These are phyloP conservation scores for Xestia rhomboidea DNA, from an alignment of 2,888 invertebrate genomes.

Conservation along the genomic window DNA sequence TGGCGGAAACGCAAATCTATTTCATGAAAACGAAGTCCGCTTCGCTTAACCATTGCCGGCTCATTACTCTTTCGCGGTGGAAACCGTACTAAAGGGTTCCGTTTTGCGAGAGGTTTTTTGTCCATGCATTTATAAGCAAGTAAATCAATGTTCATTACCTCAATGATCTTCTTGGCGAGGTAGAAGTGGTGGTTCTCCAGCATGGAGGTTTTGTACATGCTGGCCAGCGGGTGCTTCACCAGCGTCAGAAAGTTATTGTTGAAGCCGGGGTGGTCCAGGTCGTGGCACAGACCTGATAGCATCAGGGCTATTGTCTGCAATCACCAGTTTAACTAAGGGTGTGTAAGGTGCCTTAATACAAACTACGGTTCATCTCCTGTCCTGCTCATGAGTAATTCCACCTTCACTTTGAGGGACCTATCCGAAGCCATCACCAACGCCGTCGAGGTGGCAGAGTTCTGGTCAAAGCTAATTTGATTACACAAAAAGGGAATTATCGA, in stretches of 20 bases:
- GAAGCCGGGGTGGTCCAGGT: constrained; percentile 91
- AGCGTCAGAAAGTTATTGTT: constrained; percentile 91
- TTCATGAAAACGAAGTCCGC: no score
- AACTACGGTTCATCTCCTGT: background rate
- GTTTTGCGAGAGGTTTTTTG: background rate
- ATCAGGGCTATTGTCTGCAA: constrained; percentile 89
- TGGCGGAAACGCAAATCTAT: no score
- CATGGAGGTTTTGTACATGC: constrained; percentile 90
- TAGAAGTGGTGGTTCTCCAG: constrained; percentile 92
- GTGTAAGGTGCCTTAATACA: background rate
- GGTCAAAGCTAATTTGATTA: background rate
- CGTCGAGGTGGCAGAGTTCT: background rate
- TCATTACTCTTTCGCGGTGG: no score
- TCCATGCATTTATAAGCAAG: background rate
- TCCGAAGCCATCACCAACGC: background rate
- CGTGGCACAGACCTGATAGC: constrained; percentile 91
- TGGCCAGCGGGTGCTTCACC: constrained; percentile 88
- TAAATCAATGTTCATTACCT: constrained; percentile 76
- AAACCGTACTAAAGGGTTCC: background rate
- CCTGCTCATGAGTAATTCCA: background rate
- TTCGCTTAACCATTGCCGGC: no score
- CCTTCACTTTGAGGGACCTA: background rate
- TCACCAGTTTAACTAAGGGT: background rate
- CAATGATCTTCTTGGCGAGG: constrained; percentile 90
- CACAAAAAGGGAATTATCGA: no score